Evolutionary conservation across 2,113 vertebrate species (phyloP), one percentile per base, ranked within the genome.

Genomic region (Albula goreensis): DNA sequence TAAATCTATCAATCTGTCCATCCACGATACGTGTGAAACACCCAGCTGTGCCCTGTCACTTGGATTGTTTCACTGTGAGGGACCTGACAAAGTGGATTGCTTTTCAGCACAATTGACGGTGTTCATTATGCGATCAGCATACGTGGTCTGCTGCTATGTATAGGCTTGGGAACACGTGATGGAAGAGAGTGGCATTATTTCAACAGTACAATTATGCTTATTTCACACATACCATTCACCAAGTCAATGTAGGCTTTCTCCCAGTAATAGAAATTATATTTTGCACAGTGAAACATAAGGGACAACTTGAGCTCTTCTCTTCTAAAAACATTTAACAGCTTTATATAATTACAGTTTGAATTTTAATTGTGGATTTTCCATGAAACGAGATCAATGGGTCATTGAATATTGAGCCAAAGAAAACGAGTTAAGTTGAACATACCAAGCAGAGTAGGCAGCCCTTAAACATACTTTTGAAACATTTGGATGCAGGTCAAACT

Each of bases 11-110:
- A 63, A 56, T 12, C 60, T 12, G 60, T 31, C 70, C 31, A 41
- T 60, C 12, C 7, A 22, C 11, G 49, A n/a, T 31, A 10, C 25
- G 13, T 22, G 5, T 48, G 74, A 48, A 19, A 56, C 19, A 74
- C 10, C 41, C 52, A 25, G 51, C 78, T 60, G 25, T 53, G 41
- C 12, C 41, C 52, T 50, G 85, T 83, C 63, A 50, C 50, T 80
- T 11, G 9, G 31, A 78, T 50, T 8, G 31, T 52, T 50, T 74
- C 60, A 25, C 85, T 41, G 49, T 82, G 60, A 25, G 79, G n/a
- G 51, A 81, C 60, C 60, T 86, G 56, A 86, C 60, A 63, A 15
- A 60, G 70, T 83, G 85, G 66, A 83, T 57, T 56, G 48, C 66
- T 17, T 57, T 57, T 19, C 9, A 56, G 41, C 81, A 51, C 81